Base-by-base conservation (phyloP, 53 echinoderm and acorn worm species). In the Zoroaster sp. region DNA sequence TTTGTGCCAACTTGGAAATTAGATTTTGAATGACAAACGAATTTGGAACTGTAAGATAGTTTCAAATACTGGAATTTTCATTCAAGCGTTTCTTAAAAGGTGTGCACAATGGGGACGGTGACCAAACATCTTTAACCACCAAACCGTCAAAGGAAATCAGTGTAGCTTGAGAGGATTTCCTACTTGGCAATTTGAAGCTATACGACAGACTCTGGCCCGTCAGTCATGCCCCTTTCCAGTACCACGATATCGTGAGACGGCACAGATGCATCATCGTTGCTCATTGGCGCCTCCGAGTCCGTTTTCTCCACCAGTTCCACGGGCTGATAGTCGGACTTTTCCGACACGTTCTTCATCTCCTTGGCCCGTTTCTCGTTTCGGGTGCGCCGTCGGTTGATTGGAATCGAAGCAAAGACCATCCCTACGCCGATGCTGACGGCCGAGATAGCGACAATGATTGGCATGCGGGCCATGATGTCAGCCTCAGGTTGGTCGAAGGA, bases 401-500 rank as follows among this genome's bases (percentile, higher is more conserved):
- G 94, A 20, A 94, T 73, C 12, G 92, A 89, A 11, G 74, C 83
- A 10, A 91, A 15, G 32, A 96, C 88, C 94, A 96, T 96, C 2
- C 91, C 91, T 34, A 96, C 45, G 14, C 94, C 96, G 83, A 96
- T 94, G 49, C 76, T 87, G 75, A 96, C 86, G 18, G 94, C 91
- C 34, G 91, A 89, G 76, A 93, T 96, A 74, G 94, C 89, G 18
- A 96, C 94, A 44, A 94, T 88, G 87, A 96, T 93, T 17, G 94
- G 94, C 89, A 94, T 93, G 18, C 96, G 86, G 28, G 96, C 94
- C 94, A 94, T 96, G 28, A 96, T 74, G 71, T 96, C 96, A 25
- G 96, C 94, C 45, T 96, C 96, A 13, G 96, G 96, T 35, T 96
- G 96, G 18, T 91, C 91, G 86, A 91, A 96, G n/a, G 96, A 95